Percentiles rank a stretch among this genome's conserved stretches.
Evolutionary conservation across 2,888 invertebrate genomes (phyloP).

Genomic region (Diadromus collaris): DNA sequence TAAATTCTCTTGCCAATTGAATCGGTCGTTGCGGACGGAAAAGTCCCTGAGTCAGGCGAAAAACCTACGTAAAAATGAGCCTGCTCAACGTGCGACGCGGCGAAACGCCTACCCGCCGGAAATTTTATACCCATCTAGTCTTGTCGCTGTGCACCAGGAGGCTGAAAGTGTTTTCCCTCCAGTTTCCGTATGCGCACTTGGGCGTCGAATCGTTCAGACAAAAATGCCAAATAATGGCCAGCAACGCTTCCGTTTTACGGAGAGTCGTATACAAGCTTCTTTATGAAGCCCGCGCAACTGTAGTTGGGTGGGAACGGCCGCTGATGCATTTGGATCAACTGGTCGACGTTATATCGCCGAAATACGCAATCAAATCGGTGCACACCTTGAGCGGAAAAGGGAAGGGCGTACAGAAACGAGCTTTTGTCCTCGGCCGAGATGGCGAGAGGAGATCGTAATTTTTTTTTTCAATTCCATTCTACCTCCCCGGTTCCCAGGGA

Average conservation of each 20-base stretch:
- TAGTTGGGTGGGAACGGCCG: background rate
- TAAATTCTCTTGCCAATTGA: slow-evolving; percentile 54
- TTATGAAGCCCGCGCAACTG: background rate
- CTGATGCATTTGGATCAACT: slow-evolving; percentile 28
- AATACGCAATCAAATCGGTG: slow-evolving; percentile 26
- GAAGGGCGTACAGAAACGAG: background rate
- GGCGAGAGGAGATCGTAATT: slow-evolving; percentile 26
- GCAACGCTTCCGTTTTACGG: background rate
- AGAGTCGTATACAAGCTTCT: background rate
- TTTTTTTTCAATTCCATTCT: slow-evolving; percentile 41
- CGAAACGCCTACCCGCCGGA: slow-evolving; percentile 20
- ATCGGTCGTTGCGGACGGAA: slow-evolving; percentile 42
- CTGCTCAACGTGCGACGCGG: slow-evolving; percentile 9
- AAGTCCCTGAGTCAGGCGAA: slow-evolving; percentile 49
- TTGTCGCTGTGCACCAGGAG: background rate
- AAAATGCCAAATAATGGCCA: slow-evolving; percentile 18
- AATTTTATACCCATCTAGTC: slow-evolving; percentile 20
- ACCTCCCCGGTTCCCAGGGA: background rate
- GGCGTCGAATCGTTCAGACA: background rate
- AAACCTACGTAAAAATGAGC: slow-evolving; percentile 40
- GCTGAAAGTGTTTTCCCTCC: slow-evolving; percentile 26
- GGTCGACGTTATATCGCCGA: slow-evolving; percentile 1
- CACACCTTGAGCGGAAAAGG: background rate
- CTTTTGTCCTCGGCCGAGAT: slow-evolving; percentile 16
- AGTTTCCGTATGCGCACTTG: background rate